phyloP scores from a whole-genome alignment of 2,113 vertebrate genomes.

The Alligator sinensis region DNA sequence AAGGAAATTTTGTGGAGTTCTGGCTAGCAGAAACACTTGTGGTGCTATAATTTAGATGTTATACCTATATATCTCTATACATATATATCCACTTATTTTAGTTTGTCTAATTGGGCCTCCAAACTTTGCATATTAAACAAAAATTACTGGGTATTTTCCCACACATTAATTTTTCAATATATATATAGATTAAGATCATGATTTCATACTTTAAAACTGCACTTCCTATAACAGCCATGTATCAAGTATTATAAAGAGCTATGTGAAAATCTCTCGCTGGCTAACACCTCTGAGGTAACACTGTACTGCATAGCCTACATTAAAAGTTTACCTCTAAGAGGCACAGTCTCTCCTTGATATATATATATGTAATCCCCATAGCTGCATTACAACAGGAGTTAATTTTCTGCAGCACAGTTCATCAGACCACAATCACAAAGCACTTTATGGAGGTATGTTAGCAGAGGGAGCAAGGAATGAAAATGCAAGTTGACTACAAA shows the following conservation, averaged over 20 bases:
- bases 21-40: accelerated
- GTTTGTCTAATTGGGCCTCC: neutral
- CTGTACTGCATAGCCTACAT: neutral
- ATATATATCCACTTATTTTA: neutral
- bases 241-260: neutral
- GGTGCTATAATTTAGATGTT: accelerated
- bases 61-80: no score
- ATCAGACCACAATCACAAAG: neutral
- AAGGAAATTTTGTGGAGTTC: neutral
- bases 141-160: neutral
- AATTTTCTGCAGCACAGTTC: constrained; percentile 8
- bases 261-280: neutral
- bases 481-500: constrained; percentile 8
- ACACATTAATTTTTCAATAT: neutral
- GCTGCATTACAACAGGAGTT: neutral
- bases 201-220: neutral
- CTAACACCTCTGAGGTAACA: neutral
- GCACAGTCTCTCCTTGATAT: neutral
- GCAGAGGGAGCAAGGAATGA: neutral
- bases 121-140: neutral
- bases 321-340: neutral
- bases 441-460: neutral
- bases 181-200: neutral
- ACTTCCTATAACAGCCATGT: neutral
- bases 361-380: neutral